Evolutionary conservation across 2,888 invertebrate species (phyloP), one percentile per base, ranked within the genome.

Genomic region (Masnerella sp.): DNA sequence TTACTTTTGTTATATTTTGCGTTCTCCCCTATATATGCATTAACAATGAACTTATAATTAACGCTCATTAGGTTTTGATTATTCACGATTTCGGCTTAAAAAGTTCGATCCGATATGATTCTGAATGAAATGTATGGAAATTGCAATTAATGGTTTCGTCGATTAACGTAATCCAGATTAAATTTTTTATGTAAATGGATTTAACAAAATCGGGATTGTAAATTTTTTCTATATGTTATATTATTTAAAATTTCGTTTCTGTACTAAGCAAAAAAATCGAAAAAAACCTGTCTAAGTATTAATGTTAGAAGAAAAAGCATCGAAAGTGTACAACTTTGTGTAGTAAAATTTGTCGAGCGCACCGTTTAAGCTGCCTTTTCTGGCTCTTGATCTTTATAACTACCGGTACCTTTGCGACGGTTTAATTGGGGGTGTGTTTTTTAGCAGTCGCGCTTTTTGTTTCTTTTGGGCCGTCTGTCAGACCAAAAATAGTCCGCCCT

Each of bases 401-500:
- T 30, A 2, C 17, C 51, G n/a, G 22, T 28, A 11, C 9, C 36
- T 51, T 14, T 30, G 38, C 17, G 36, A 30, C 65, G 56, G 58
- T 75, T 64, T 68, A 58, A 71, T 49, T 58, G 62, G 7, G 17
- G 49, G 18, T 36, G 12, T 38, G 18, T 54, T 32, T 47, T 61
- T 65, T 47, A 56, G 22, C 5, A 22, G 14, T 58, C 43, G 12
- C 54, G 14, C 36, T 47, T 61, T 58, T 69, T 42, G 47, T 51
- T 52, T 54, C 68, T 17, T 71, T 62, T 51, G 49, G 56, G n/a
- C 43, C 43, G 51, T 73, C 67, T 59, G 62, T 28, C 62, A 65
- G 54, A 73, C 77, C 78, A 75, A 77, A 81, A 83, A 79, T 82
- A 80, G 80, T 76, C 47, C 72, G 74, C 77, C 78, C 80, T 78